Percentiles rank a stretch among this genome's conserved stretches.
Conservation (phyloP, 2,113 vertebrate genomes). For the Ellobius talpinus region DNA sequence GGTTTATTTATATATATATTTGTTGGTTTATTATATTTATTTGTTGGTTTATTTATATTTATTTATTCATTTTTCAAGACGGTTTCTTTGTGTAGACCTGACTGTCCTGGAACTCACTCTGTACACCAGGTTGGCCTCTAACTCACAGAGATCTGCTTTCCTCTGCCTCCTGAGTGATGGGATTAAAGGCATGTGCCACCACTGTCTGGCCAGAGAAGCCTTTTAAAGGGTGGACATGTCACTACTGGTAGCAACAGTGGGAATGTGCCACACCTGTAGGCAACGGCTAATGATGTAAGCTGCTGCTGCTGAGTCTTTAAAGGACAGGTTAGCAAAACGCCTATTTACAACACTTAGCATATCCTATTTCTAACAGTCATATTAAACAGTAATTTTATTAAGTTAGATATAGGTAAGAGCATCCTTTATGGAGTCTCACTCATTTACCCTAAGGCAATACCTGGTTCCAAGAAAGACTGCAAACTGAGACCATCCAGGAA, state of each 20-base stretch:
- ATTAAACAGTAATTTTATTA: constrained; percentile 7
- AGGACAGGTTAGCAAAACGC: too few relatives aligned
- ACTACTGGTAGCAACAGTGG: neutral
- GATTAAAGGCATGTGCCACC: neutral
- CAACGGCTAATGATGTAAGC: neutral
- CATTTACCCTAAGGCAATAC: too few relatives aligned
- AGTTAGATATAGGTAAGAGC: neutral
- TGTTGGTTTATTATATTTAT: too few relatives aligned
- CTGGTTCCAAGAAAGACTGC: too few relatives aligned
- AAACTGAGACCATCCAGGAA: too few relatives aligned
- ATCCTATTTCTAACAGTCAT: neutral
- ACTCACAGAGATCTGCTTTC: neutral
- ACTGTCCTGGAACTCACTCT: neutral
- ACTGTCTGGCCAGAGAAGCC: neutral
- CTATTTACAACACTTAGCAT: neutral
- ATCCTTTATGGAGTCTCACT: neutral
- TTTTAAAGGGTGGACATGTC: neutral
- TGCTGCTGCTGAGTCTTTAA: neutral
- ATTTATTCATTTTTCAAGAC: neutral
- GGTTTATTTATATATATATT: too few relatives aligned
- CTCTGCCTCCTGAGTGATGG: neutral
- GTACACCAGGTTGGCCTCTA: neutral
- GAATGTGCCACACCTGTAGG: too few relatives aligned
- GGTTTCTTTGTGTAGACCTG: neutral
- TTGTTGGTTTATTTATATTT: neutral